phyloP scores from a whole-genome alignment of 2,797 vertebrate genomes.

The Hypotaenidia philippensis region DNA sequence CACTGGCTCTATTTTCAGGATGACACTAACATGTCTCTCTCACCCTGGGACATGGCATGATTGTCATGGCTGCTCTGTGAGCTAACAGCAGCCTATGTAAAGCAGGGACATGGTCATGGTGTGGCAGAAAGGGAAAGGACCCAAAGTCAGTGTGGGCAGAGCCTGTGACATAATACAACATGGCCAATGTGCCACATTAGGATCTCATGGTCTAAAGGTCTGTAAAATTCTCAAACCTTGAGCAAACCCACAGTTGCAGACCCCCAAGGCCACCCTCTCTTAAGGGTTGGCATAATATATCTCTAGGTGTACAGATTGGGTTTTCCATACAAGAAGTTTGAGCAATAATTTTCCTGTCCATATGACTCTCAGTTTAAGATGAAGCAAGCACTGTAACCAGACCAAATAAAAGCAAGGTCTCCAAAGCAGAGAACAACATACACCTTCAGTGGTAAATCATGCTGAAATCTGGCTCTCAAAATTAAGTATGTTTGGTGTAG shows the following conservation, averaged over 20 bases:
- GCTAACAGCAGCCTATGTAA: background rate
- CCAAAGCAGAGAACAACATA: accelerated
- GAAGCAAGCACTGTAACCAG: background rate
- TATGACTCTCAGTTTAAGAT: background rate
- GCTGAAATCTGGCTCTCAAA: background rate
- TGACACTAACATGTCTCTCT: background rate
- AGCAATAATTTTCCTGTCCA: background rate
- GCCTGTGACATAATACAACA: accelerated
- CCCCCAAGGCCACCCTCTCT: background rate
- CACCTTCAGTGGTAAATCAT: background rate
- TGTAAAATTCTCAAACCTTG: background rate
- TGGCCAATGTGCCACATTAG: accelerated
- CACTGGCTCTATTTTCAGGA: background rate
- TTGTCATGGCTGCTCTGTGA: background rate
- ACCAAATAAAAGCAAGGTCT: background rate
- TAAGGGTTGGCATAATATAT: background rate
- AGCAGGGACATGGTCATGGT: accelerated
- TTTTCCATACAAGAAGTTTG: background rate
- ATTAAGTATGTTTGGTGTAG: accelerated
- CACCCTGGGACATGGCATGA: accelerated
- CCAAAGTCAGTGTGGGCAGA: too few species aligned
- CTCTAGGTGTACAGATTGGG: accelerated
- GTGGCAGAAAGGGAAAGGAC: background rate
- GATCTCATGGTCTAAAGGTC: background rate
- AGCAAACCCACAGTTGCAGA: background rate